Conservation (phyloP, 2,113 vertebrate species). For the Falco punctatus region DNA sequence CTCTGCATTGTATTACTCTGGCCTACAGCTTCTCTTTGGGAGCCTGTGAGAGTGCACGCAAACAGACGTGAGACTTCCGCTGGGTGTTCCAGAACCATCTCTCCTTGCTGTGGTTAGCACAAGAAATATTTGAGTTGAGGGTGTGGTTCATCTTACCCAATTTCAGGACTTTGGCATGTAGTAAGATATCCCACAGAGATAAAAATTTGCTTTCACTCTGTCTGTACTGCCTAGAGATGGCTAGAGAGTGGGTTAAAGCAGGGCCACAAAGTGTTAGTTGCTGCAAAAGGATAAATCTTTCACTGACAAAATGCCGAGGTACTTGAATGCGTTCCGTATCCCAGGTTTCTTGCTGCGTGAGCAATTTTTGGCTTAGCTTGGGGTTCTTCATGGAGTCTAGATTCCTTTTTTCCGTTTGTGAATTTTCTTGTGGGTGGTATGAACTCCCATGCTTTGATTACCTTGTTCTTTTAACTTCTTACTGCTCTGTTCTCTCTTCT, state of each 20-base stretch:
- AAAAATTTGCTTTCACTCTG: not conserved
- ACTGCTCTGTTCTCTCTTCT: not conserved
- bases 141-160: not conserved
- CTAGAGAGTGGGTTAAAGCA: not conserved
- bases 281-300: not conserved
- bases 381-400: not conserved
- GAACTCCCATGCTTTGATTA: not conserved
- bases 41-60: accelerated
- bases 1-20: not conserved
- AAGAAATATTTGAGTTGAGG: not conserved
- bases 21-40: not conserved
- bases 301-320: not conserved
- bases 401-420: not conserved
- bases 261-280: accelerated
- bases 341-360: not conserved
- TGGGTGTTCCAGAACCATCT: conserved; percentile 1
- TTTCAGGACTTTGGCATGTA: not conserved
- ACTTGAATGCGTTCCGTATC: not conserved
- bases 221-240: not conserved
- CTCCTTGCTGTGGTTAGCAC: not conserved
- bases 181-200: not conserved
- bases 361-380: not conserved
- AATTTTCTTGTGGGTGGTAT: not conserved
- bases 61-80: not conserved
- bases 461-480: not conserved